Base-by-base conservation (phyloP, 2,888 invertebrate genomes). In the Atethmia centrago region DNA sequence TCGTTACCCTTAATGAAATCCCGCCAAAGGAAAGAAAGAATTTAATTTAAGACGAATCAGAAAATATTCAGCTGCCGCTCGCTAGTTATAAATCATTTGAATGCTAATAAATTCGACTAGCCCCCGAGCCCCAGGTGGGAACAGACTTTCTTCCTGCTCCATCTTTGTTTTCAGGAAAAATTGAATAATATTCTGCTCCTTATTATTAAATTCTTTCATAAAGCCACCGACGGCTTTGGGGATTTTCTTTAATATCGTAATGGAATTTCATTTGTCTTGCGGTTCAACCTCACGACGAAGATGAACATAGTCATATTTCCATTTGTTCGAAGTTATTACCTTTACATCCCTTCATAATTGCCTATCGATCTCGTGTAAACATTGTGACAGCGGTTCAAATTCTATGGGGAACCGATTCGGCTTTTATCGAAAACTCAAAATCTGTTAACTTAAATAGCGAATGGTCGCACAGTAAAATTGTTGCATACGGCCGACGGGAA, bases 41-140 rank as follows among this genome's bases (percentile, higher is more conserved):
- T 95, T 96, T 95, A 95, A 95, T 96, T 96, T 95, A 95, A 95
- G 95, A 92, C 93, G 95, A 95, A 96, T 96, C 95, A 94, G 95
- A 95, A 95, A 95, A 95, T 95, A 95, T 95, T 95, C 95, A 95
- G 94, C 94, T 94, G 94, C 95, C 94, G 92, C 94, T 93, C 91
- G 94, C 95, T 95, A 95, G 95, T 96, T 96, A 96, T 96, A 95
- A 96, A 96, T 96, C 95, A 95, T 96, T 96, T 96, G 95, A 95
- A 96, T 96, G 96, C 95, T 96, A 96, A 96, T 96, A 95, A 96
- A 95, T 96, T 95, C 95, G 93, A 95, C 94, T 94, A 93, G 93
- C 91, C 93, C 90, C 89, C 87, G 90, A 93, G 92, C 91, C 93
- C 93, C 95, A 95, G 95, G 95, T 95, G 94, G 93, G 90, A 92